Evolutionary conservation across 2,113 vertebrate genomes (phyloP).

Genomic region (Heterotis niloticus): DNA sequence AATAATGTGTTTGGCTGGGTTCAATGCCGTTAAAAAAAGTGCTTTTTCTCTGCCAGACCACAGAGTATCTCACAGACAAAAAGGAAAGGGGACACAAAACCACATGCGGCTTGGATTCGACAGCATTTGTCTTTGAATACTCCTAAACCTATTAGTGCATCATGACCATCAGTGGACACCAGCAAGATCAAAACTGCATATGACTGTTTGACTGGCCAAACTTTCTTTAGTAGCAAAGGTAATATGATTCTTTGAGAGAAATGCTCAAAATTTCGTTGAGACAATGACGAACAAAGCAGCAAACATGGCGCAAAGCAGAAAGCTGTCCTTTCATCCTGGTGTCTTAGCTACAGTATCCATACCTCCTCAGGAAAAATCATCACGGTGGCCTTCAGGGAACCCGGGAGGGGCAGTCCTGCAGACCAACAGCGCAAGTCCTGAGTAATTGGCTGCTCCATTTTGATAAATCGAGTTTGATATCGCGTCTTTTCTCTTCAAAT

Average conservation of each 20-base stretch:
- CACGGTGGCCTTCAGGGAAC: background rate
- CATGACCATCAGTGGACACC: no score
- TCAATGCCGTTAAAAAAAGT: no score
- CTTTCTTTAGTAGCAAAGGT: background rate
- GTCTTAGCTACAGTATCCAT: background rate
- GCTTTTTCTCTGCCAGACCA: no score
- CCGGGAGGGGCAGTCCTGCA: background rate
- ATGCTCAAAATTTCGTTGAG: background rate
- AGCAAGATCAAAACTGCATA: no score
- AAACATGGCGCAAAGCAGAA: background rate
- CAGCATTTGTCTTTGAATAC: no score
- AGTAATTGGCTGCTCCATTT: conserved; percentile 41
- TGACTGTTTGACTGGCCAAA: no score
- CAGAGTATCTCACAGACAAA: no score
- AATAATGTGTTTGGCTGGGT: no score
- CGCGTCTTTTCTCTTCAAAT: conserved; percentile 30
- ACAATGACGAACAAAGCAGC: background rate
- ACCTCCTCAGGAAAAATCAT: conserved; percentile 15
- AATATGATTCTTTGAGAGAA: background rate
- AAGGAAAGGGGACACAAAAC: no score
- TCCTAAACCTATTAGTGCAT: no score
- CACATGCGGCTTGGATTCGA: no score
- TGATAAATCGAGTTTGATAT: conserved; percentile 40
- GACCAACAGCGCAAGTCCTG: conserved; percentile 8
- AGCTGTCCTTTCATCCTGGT: conserved; percentile 1